Percentiles rank a stretch among this genome's conserved stretches.
Conservation (phyloP, 1,140 invertebrate species). For the Reticulitermes speratus region DNA sequence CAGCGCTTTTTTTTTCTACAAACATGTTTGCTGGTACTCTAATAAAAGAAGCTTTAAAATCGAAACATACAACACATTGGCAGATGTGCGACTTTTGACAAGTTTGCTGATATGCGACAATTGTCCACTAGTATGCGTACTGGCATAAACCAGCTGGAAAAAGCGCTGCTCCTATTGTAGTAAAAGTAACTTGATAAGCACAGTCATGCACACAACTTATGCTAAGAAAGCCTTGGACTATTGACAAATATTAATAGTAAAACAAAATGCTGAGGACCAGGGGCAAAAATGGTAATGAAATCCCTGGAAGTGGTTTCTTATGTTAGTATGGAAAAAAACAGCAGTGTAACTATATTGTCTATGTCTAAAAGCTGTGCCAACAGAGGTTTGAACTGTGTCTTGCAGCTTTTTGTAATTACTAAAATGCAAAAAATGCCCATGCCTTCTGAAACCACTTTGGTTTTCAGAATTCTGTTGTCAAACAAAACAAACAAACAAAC, state of each 20-base stretch:
- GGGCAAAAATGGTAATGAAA: background rate
- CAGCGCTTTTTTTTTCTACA: no score
- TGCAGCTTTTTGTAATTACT: background rate
- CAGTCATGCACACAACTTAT: conserved; percentile 3
- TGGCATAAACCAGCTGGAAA: no score
- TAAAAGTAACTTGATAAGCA: background rate
- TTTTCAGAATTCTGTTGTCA: background rate
- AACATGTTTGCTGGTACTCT: no score
- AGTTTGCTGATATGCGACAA: no score
- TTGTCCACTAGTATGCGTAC: no score
- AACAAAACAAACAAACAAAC: background rate
- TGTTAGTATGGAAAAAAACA: background rate
- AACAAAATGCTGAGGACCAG: background rate
- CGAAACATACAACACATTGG: no score
- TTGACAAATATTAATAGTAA: background rate
- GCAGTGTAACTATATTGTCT: background rate
- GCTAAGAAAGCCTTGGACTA: background rate
- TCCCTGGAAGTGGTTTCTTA: background rate
- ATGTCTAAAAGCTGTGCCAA: background rate
- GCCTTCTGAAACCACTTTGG: background rate
- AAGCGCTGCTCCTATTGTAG: background rate
- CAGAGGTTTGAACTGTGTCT: background rate
- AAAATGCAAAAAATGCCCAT: background rate
- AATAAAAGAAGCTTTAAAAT: no score
- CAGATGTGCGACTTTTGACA: no score